Base-by-base conservation (phyloP, 2,888 invertebrate species). In the Cistogaster globosa region DNA sequence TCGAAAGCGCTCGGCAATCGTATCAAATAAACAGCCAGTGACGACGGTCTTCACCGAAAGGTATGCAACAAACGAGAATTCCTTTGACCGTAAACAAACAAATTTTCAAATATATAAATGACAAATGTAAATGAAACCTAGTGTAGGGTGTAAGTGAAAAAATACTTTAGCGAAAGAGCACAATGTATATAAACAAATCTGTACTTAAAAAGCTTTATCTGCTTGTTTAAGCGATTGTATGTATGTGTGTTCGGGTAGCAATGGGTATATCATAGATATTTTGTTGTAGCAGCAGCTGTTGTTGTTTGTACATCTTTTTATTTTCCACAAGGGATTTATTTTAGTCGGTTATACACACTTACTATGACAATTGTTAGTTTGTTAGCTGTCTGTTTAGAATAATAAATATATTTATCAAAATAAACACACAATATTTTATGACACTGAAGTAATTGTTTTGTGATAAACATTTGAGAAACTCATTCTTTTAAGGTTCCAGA, bases 321-420 rank as follows among this genome's bases (percentile, higher is more conserved):
- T 84, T 72, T 84, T 77, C 51, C 76, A 62, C 72, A 48, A 57
- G 80, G 72, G 84, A 84, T 72, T 62, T 84, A 53, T 55, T 57
- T 53, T 58, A 26, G 51, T 60, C 62, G 14, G 16, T 72, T 38
- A 72, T 72, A 72, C 42, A 26, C 12, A 38, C 57, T 20, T 5
- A 60, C 26, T 62, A 45, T 20, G 11, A 60, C 62, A 62, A 62
- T 20, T 55, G 62, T 63, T 62, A 22, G 36, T 42, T 11, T 51
- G 22, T 65, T 38, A 58, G 16, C 18, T 72, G 55, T 68, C 58
- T 58, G 45, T n/a, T 45, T 14, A 20, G 16, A n/a, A 53, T 32
- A 42, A 65, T 32, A 36, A 11, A 16, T 12, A 65, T 14, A 55
- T 53, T 22, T 42, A 51, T 16, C 42, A 18, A 72, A 18, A 51